These are phyloP conservation scores for Sericinus montela DNA, from an alignment of 2,888 invertebrate genomes.

Conservation along the genomic window DNA sequence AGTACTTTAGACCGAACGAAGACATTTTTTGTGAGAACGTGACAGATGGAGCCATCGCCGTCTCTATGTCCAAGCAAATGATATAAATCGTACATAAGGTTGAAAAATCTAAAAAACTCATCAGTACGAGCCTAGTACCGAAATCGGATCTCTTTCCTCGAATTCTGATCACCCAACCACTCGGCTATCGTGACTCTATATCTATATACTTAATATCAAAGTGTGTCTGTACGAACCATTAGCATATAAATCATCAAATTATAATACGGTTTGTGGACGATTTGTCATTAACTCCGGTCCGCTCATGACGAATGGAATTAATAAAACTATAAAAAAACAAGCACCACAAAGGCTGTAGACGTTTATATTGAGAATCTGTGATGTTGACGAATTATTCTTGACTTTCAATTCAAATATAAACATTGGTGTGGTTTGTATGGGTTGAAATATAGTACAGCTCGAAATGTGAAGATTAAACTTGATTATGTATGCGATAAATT, in stretches of 20 bases:
- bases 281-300: conserved; percentile 40
- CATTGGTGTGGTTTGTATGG: conserved; percentile 41
- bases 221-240: conserved; percentile 23
- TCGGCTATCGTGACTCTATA: too few relatives aligned
- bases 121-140: too few relatives aligned
- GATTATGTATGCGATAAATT: too few relatives aligned
- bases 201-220: not conserved
- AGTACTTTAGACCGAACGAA: too few relatives aligned
- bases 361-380: conserved; percentile 35
- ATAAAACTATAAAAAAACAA: conserved; percentile 48
- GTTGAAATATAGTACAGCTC: conserved; percentile 31
- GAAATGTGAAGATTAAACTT: conserved; percentile 21
- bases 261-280: conserved; percentile 31
- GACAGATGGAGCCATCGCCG: too few relatives aligned
- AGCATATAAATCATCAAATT: conserved; percentile 42
- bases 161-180: too few relatives aligned
- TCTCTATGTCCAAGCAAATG: too few relatives aligned
- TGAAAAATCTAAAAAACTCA: too few relatives aligned
- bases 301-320: conserved; percentile 49
- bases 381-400: conserved; percentile 54
- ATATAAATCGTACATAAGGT: too few relatives aligned
- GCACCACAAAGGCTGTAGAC: conserved; percentile 32
- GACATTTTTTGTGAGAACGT: too few relatives aligned
- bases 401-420: conserved; percentile 44
- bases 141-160: too few relatives aligned